Base-by-base conservation (phyloP, 35 echinoderm and acorn worm genomes). In the Patiria miniata region DNA sequence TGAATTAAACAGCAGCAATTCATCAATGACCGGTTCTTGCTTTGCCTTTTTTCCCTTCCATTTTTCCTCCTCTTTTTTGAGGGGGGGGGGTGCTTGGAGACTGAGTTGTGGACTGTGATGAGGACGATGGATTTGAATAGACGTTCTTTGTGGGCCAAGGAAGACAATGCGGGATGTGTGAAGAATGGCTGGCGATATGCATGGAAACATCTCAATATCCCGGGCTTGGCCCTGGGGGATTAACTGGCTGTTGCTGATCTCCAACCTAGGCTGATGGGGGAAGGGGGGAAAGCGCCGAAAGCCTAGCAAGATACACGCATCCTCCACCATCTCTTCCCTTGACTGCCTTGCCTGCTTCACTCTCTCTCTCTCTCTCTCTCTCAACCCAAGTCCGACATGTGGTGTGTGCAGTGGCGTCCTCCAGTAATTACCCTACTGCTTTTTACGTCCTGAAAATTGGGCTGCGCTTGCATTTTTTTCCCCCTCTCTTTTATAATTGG, bases 131-230 rank as follows among this genome's bases (percentile, higher is more conserved):
- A 30, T 34, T 23, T 73, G 65, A 73, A 73, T 73, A 7, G 65
- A 9, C 21, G 65, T 10, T 30, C 65, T 73, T 73, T 73, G 65
- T 73, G 19, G 65, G 42, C 12, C 42, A 47, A 73, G 65, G 65
- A 73, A 73, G 65, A 73, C 65, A 73, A 73, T 73, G 29, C 65
- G 29, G 65, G 26, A 73, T 73, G 65, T 73, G 65, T 30, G 26
- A 73, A 73, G 65, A 73, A 73, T 73, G 34, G 65, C 34, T 73
- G 65, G 26, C 65, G 65, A 73, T 23, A 73, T 73, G 65, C 65
- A 73, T 73, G 65, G 65, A 22, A 73, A 32, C 65, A 73, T 73
- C 65, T 73, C 65, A 73, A 73, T 73, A 23, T 14, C 26, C 26
- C 14, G 26, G 12, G 26, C 8, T 30, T 10, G 34, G 21, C 65